Percentiles rank a stretch among this genome's conserved stretches.
These are phyloP conservation scores for Synanthedon myopaeformis DNA, from an alignment of 2,888 invertebrate species.

Conservation along the genomic window DNA sequence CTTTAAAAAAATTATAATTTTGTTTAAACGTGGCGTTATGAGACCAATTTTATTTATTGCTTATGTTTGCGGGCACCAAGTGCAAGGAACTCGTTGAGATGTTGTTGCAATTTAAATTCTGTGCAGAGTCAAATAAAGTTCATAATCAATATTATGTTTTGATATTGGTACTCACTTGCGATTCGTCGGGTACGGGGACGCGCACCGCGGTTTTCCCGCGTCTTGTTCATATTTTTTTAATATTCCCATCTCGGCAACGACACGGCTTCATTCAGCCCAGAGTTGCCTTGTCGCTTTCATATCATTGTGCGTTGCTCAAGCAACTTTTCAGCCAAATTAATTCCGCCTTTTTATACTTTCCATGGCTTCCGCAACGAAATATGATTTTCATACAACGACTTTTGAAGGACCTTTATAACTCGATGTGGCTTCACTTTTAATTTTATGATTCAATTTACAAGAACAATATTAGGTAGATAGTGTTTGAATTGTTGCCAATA, in stretches of 20 bases:
- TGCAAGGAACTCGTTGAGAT: no score
- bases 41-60: no score
- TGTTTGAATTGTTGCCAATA: no score
- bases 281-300: constrained; percentile 59
- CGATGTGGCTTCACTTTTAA: constrained; percentile 38
- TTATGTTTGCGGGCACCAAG: no score
- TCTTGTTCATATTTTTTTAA: constrained; percentile 33
- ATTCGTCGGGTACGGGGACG: not conserved
- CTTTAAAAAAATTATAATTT: no score
- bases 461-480: constrained; percentile 1
- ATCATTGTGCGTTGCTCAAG: constrained; percentile 48
- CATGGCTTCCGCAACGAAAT: constrained; percentile 55
- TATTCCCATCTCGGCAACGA: constrained; percentile 49
- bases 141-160: no score
- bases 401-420: constrained; percentile 26
- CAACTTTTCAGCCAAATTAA: constrained; percentile 65
- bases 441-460: constrained; percentile 9
- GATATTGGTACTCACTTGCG: not conserved
- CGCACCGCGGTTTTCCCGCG: not conserved
- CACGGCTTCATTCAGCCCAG: constrained; percentile 51
- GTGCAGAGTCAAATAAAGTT: no score
- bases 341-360: constrained; percentile 49
- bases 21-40: no score
- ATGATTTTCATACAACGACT: constrained; percentile 44
- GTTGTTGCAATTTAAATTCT: no score